Evolutionary conservation across 30 jellyfish, hydroid and myxozoan species (phyloP).

Genomic region (Sanderia malayensis): DNA sequence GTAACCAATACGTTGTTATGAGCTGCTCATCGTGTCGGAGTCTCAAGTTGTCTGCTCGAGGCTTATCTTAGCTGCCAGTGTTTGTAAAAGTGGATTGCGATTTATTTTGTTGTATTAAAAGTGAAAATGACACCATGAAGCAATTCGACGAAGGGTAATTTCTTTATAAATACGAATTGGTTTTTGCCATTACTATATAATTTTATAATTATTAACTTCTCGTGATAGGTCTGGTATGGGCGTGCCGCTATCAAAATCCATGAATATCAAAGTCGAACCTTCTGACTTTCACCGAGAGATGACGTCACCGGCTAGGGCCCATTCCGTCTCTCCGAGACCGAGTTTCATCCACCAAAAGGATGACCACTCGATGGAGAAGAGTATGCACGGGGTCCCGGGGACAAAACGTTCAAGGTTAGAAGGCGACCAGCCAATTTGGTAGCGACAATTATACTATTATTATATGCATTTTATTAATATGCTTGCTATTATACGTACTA

Average conservation of each 20-base stretch:
- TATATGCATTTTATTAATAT: not conserved
- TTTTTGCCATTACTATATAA: no score
- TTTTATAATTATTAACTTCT: no score
- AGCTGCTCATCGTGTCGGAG: no score
- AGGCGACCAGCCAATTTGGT: slow-evolving; percentile 54
- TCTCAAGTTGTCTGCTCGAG: no score
- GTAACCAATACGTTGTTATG: no score
- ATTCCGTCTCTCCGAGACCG: slow-evolving; percentile 81
- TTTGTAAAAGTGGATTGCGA: no score
- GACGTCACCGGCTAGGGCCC: slow-evolving; percentile 87
- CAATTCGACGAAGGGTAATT: no score
- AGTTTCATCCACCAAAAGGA: slow-evolving; percentile 60
- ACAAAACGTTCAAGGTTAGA: slow-evolving; percentile 57
- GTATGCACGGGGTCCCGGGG: slow-evolving; percentile 54
- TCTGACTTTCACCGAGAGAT: slow-evolving; percentile 86
- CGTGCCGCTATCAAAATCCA: slow-evolving; percentile 49
- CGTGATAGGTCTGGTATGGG: slow-evolving; percentile 53
- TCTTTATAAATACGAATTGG: no score
- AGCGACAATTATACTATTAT: slow-evolving; percentile 18
- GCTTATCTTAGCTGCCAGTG: no score
- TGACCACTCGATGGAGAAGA: slow-evolving; percentile 50
- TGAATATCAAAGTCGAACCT: slow-evolving; percentile 86
- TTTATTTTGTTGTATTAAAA: no score
- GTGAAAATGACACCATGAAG: no score
- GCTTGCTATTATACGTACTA: not conserved